A percentile compares a stretch with the other conserved stretches of the same genome.
Evolutionary conservation across 2,888 invertebrate genomes (phyloP).

Genomic region (Melipona beecheii): DNA sequence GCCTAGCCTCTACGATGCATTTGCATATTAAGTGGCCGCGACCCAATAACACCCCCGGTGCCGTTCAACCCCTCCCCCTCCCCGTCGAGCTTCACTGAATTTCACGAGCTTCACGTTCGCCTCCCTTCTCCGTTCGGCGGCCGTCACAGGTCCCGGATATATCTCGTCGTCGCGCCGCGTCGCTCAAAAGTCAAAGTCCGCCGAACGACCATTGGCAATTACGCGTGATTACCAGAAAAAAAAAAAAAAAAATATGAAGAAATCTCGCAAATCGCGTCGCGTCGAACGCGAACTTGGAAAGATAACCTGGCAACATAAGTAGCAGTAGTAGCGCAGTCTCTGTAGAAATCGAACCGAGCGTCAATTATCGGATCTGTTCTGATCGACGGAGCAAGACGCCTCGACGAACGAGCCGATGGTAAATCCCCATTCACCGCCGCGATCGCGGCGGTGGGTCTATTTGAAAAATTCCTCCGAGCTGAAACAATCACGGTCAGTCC

Average conservation of each 20-base stretch:
- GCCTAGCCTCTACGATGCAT: conserved; percentile 77
- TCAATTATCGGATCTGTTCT: conserved; percentile 24
- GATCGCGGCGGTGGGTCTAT: neutral
- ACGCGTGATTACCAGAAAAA: no score
- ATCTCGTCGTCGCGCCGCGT: neutral
- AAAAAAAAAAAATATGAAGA: no score
- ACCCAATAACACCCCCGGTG: conserved; percentile 81
- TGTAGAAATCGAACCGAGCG: neutral
- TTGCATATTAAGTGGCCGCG: conserved; percentile 84
- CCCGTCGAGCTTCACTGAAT: conserved; percentile 68
- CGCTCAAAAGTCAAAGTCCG: no score
- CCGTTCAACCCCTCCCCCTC: conserved; percentile 37
- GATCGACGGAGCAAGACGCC: neutral
- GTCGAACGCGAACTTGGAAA: no score
- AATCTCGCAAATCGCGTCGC: no score
- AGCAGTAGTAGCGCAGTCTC: no score
- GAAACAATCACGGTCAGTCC: conserved; percentile 57
- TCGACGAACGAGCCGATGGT: neutral
- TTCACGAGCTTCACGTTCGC: conserved; percentile 70
- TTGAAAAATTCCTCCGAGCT: conserved; percentile 45
- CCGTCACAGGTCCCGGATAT: neutral
- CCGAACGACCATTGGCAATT: no score
- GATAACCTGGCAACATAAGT: no score
- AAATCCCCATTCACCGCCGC: conserved; percentile 30
- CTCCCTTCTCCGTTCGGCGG: conserved; percentile 17